A percentile compares a stretch with the other conserved stretches of the same genome.
These are phyloP conservation scores for Bagarius yarrelli DNA, from an alignment of 2,113 vertebrate species.

Conservation along the genomic window DNA sequence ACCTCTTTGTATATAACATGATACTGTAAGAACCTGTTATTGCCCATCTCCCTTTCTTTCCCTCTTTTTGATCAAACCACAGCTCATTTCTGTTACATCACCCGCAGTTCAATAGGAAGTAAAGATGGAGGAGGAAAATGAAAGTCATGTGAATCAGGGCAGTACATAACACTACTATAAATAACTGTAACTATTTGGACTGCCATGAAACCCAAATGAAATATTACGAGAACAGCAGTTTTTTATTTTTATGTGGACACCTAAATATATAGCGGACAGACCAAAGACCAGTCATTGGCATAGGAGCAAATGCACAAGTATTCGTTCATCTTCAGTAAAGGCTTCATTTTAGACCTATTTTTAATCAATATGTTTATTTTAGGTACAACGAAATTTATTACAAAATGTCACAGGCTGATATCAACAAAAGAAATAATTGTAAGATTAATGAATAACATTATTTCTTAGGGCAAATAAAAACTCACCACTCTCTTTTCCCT, in stretches of 20 bases:
- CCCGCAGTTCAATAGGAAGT: not conserved
- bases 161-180: not conserved
- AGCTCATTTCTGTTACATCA: not conserved
- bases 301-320: not conserved
- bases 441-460: too few relatives aligned
- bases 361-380: too few relatives aligned
- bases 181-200: not conserved
- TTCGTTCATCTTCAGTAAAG: too few relatives aligned
- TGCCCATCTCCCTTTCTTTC: not conserved
- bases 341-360: too few relatives aligned
- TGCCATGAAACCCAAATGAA: not conserved
- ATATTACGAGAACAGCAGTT: not conserved
- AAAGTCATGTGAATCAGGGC: not conserved
- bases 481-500: slow-evolving; percentile 97
- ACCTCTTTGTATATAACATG: not conserved
- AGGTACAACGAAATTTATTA: too few relatives aligned
- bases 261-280: not conserved
- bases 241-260: too few relatives aligned
- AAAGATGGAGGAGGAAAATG: not conserved
- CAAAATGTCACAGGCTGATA: too few relatives aligned
- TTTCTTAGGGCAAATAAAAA: slow-evolving; percentile 20
- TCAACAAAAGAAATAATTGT: too few relatives aligned
- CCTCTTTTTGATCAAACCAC: not conserved
- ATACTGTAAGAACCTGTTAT: too few relatives aligned
- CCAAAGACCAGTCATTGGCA: not conserved